These are phyloP conservation scores for Cinclus mexicanus DNA, from an alignment of 2,113 vertebrate genomes.

Conservation along the genomic window DNA sequence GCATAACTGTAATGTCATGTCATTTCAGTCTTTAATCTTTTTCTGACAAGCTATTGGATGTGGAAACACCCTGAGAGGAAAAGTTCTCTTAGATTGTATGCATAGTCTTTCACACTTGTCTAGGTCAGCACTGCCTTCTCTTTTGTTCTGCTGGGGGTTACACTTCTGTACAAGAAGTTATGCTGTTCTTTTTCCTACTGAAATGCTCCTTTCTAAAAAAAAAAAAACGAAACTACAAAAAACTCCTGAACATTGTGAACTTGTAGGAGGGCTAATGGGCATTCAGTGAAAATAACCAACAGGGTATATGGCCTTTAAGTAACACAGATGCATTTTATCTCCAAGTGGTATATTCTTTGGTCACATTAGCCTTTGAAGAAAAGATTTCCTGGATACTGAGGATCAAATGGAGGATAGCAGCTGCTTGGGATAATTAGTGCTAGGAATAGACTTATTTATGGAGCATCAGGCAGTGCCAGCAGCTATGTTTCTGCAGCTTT, in stretches of 20 bases:
- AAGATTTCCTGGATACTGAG: constrained; percentile 46
- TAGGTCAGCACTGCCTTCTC: neutral
- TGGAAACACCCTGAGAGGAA: neutral
- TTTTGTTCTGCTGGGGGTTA: neutral
- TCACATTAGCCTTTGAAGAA: constrained; percentile 31
- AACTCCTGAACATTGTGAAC: neutral
- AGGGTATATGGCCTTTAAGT: neutral
- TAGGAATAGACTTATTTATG: constrained; percentile 54
- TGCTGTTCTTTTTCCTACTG: neutral
- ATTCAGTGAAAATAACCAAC: neutral
- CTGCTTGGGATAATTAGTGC: constrained; percentile 52
- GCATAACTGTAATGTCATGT: neutral
- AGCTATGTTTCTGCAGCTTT: constrained; percentile 14
- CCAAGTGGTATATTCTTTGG: neutral
- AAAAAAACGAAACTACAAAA: too few species aligned
- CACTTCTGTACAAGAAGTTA: neutral
- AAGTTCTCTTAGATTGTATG: neutral
- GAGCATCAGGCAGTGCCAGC: constrained; percentile 23
- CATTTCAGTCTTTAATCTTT: neutral
- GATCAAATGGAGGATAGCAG: constrained; percentile 39
- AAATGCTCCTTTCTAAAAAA: neutral
- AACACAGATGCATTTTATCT: constrained; percentile 21
- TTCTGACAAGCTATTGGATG: neutral
- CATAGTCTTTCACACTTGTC: neutral
- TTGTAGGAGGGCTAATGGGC: neutral